Percentiles rank a stretch among this genome's conserved stretches.
These are phyloP conservation scores for Bhutanitis thaidina DNA, from an alignment of 2,888 invertebrate species.

Conservation along the genomic window DNA sequence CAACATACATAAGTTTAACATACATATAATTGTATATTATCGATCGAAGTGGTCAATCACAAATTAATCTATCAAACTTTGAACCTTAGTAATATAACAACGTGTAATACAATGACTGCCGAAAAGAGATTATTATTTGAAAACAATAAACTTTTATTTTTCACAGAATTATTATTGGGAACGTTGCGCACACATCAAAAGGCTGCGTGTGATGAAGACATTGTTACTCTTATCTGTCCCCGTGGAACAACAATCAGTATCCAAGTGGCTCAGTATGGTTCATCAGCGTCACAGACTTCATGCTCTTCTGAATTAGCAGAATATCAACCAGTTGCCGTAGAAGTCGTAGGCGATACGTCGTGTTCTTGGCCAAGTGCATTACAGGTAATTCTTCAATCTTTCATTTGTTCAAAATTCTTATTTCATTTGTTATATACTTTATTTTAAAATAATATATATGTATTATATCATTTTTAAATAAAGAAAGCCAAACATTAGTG, in stretches of 20 bases:
- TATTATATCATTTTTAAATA: too few species aligned
- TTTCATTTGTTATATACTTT: too few species aligned
- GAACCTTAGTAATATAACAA: too few species aligned
- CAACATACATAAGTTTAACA: too few species aligned
- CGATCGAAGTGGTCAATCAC: too few species aligned
- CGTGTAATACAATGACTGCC: too few species aligned
- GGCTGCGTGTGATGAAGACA: constrained; percentile 95
- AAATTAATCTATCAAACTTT: too few species aligned
- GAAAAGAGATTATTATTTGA: too few species aligned
- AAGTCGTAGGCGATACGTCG: constrained; percentile 82
- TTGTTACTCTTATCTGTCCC: constrained; percentile 93
- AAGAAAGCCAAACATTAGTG: too few species aligned
- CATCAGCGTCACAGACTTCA: constrained; percentile 76
- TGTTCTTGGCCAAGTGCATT: constrained; percentile 88
- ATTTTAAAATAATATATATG: too few species aligned
- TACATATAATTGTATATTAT: too few species aligned
- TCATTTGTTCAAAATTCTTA: too few species aligned
- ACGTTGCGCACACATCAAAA: constrained; percentile 94
- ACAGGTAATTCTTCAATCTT: constrained; percentile 87
- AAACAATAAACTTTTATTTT: constrained; percentile 11
- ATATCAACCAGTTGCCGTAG: constrained; percentile 73
- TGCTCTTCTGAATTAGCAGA: constrained; percentile 72
- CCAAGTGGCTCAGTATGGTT: constrained; percentile 94
- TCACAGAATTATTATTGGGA: constrained; percentile 92
- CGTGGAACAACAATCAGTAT: constrained; percentile 94